Base-by-base conservation (phyloP, 2,888 invertebrate species). In the Netelia virgata region DNA sequence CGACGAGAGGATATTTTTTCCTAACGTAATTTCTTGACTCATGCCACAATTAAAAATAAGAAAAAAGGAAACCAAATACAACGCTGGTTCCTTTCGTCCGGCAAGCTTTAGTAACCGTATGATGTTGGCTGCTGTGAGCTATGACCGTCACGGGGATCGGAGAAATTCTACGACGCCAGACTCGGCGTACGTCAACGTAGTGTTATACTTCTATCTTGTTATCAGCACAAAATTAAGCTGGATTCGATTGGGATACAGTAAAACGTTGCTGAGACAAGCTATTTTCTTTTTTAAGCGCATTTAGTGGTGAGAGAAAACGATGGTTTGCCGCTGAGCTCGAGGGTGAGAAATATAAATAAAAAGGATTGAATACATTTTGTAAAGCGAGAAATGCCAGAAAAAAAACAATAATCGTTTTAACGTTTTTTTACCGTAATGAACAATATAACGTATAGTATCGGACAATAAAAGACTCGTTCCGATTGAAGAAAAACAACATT, bases 41-140 rank as follows among this genome's bases (percentile, higher is more conserved):
- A 92, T 93, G 93, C 92, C 90, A 90, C 90, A 92, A 92, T 92
- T 93, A 91, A 92, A 92, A 91, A 89, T 76, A 83, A 87, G 85
- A 84, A 59, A 75, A 69, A 59, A 16, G 18, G 28, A 90, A 90
- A 88, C 76, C 84, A 84, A 87, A 85, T 57, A 72, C 86, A 87
- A 86, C 86, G 87, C 87, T 89, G 87, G 36, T 83, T 86, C 87
- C 88, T 90, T 92, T 91, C 90, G 90, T 90, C 89, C 90, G 89
- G 90, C 91, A 90, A 89, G 91, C 89, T 75, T 83, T 87, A 86
- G 50, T 73, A 84, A 87, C 90, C 92, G 92, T 92, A 92, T 92
- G 92, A 91, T 87, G 68, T 74, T 70, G 81, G 47, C 47, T 14
- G 47, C 47, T 9, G 47, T 47, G 47, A 47, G 5, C 9, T 47